Evolutionary conservation across 2,113 vertebrate species (phyloP), one percentile per base, ranked within the genome.

Genomic region (Coptodon rendalli): DNA sequence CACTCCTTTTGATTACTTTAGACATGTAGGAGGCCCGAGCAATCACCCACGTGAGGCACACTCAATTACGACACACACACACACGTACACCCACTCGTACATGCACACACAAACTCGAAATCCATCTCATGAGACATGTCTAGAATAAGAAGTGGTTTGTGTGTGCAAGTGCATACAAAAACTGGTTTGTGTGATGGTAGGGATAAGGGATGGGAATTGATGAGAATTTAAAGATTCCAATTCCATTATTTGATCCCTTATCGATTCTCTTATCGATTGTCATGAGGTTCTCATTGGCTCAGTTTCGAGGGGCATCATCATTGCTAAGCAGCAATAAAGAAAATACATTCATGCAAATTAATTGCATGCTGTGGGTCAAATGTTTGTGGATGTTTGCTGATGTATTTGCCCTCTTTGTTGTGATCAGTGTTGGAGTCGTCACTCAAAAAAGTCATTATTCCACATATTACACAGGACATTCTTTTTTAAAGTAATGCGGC

Each of bases 1-100:
- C 93, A 34, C 85, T 93, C 87, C 89, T 90, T 92, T 87, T 92
- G 93, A 95, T 94, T 93, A 91, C 92, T 94, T 90, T 84, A 94
- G 93, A 93, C 92, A 91, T 91, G 93, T 90, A 88, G 93, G 89
- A 92, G 87, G 89, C 90, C 89, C 29, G 88, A 93, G 90, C 91
- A 93, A 93, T 94, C 90, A 88, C 92, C 83, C 93, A 85, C 54
- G 1, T 66, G 89, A 94, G 91, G 90, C 90, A 80, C 87, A 87
- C 88, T 90, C 87, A 90, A 91, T 90, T 93, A 93, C 82, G 12
- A 81, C 80, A 48, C 81, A 45, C 66, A 45, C 9, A 45, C 9
- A 1, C 85, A 50, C 45, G 7, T 40, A 78, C 52, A 12, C 34
- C 54, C 27, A 56, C 68, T 59, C 40, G 71, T 85, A 83, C 54